phyloP scores from a whole-genome alignment of 2,888 invertebrate species.

The Stenotaenia linearis region DNA sequence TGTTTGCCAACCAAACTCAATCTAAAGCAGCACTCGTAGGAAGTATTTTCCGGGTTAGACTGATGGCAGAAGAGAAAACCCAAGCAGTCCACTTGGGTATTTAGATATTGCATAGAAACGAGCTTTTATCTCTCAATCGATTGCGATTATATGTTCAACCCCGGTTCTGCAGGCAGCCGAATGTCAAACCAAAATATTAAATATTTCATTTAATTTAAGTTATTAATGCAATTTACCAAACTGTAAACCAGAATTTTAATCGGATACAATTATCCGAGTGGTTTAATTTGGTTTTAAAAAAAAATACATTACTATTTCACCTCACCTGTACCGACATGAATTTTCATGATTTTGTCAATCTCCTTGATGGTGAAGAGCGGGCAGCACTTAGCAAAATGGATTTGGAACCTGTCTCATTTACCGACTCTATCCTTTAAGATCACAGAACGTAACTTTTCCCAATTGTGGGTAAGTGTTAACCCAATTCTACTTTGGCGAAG shows the following conservation, averaged over 20 bases:
- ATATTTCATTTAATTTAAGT: no score
- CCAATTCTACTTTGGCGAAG: no score
- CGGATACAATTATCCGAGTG: neutral
- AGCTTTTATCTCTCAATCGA: no score
- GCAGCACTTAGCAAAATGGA: neutral
- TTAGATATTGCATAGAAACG: no score
- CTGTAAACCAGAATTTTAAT: neutral
- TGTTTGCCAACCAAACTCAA: no score
- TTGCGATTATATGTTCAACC: no score
- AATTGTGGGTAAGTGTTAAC: neutral
- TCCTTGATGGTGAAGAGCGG: neutral
- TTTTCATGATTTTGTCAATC: conserved; percentile 6
- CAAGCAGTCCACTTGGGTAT: no score
- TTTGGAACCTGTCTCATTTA: neutral
- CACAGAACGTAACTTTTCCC: neutral
- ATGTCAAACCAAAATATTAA: no score
- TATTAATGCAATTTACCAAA: neutral
- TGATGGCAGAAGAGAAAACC: no score
- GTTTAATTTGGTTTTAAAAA: neutral
- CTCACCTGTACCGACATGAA: neutral
- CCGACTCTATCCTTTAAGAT: neutral
- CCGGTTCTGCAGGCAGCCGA: no score
- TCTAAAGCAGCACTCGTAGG: no score
- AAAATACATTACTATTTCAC: neutral
- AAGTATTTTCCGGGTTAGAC: no score